Evolutionary conservation across 2,113 vertebrate species (phyloP).

Genomic region (Zapornia atra): DNA sequence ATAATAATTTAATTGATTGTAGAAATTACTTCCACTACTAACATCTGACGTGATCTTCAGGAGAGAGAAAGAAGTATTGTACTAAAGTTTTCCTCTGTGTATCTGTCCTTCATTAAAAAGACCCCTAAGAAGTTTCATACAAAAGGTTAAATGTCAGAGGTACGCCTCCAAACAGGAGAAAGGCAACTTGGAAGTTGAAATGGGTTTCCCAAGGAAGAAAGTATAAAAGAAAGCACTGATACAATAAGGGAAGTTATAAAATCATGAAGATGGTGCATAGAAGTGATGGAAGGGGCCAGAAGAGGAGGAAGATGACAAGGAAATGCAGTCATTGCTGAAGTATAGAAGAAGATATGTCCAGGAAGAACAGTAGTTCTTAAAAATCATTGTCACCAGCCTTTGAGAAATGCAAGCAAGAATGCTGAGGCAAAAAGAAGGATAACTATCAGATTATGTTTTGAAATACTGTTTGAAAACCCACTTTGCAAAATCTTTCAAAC

Average conservation of each 20-base stretch:
- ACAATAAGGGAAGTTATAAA: not conserved
- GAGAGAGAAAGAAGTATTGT: not conserved
- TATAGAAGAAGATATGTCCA: not conserved
- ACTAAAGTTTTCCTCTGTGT: not conserved
- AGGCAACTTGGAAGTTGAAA: not conserved
- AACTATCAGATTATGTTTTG: not conserved
- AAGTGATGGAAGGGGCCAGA: not conserved
- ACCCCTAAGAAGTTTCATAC: not conserved
- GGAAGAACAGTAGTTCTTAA: not conserved
- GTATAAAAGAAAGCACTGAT: not conserved
- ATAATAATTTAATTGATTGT: not conserved
- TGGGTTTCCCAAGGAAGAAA: not conserved
- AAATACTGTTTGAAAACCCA: not conserved
- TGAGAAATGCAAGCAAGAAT: not conserved
- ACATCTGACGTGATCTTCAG: not conserved
- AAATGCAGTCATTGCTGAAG: not conserved
- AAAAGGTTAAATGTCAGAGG: not conserved
- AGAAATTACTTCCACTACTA: not conserved
- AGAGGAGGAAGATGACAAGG: not conserved
- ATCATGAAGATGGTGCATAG: not conserved
- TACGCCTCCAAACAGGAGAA: not conserved
- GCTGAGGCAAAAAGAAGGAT: not conserved
- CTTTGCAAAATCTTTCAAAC: not conserved
- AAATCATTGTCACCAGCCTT: not conserved
- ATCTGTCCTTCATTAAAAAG: not conserved